Base-by-base conservation (phyloP, 2,888 invertebrate genomes). In the Cylindroiulus punctatus region DNA sequence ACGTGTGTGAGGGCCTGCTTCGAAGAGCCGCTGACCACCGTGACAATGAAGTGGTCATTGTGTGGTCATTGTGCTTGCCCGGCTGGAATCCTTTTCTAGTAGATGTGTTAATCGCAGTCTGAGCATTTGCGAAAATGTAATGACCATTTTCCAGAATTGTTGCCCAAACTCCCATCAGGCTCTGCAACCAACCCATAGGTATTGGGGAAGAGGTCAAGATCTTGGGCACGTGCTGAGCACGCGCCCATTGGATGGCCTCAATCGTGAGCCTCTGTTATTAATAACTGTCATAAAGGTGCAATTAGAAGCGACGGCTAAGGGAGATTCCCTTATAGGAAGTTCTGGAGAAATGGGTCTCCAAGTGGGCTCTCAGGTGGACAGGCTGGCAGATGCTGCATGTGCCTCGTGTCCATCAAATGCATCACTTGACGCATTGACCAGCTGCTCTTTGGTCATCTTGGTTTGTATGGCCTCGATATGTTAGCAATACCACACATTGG, bases 401-500 rank as follows among this genome's bases (percentile, higher is more conserved):
- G 44, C 44, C 17, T 10, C 17, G 44, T 12, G 17, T n/a, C 52
- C n/a, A 52, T 52, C 52, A n/a, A 52, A 52, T 52, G 52, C 19
- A 19, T 52, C 52, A 52, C 52, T 52, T 52, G 52, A n/a, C n/a
- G 52, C 52, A 52, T 52, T 52, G 52, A n/a, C 52, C 52, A 52
- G 52, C 52, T 52, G 52, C 52, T 52, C 8, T 44, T 44, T 44
- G 44, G 14, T 44, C 14, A 12, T 44, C 44, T 44, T 12, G 44
- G 44, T 44, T 44, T 44, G 44, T 44, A 44, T 44, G 44, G 44
- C 44, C 44, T 44, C 44, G 36, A 36, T n/a, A n/a, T 44, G 44
- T 44, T 14, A 10, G 7, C 44, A 44, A 44, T 8, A 1, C 44
- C 44, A 44, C 44, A 44, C 12, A 44, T 14, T 44, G 44, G 7